Base-by-base conservation (phyloP, 1,140 invertebrate genomes). In the Trinorchestia longiramus region DNA sequence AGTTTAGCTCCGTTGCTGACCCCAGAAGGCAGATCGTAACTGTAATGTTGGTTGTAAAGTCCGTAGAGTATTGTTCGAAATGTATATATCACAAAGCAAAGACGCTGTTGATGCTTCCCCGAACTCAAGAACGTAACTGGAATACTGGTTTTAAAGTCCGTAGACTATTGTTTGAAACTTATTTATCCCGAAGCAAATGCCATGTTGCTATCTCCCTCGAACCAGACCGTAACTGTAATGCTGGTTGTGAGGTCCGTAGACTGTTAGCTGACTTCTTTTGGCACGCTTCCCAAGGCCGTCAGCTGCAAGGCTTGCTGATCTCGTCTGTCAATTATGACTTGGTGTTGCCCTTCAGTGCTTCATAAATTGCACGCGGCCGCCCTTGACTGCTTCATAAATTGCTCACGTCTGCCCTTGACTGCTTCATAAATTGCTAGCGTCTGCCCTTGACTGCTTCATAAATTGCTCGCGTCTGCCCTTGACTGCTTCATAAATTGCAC, bases 381-480 rank as follows among this genome's bases (percentile, higher is more conserved):
- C 23, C 44, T 44, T 47, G 47, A 94, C 92, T 94, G 92, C 47
- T 94, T 94, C n/a, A n/a, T n/a, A n/a, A n/a, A n/a, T n/a, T n/a
- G n/a, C n/a, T n/a, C n/a, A n/a, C n/a, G n/a, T n/a, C n/a, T n/a
- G n/a, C n/a, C n/a, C n/a, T n/a, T n/a, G n/a, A n/a, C n/a, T n/a
- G n/a, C n/a, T n/a, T n/a, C n/a, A n/a, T n/a, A n/a, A n/a, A n/a
- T n/a, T n/a, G n/a, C 45, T 44, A n/a, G 92, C 92, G 45, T 43
- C 43, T 47, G 40, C 43, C 23, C 44, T 44, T 47, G 47, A 94
- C 92, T 94, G 92, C 47, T 94, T 94, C n/a, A n/a, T n/a, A n/a
- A n/a, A n/a, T n/a, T n/a, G n/a, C n/a, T n/a, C n/a, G n/a, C n/a
- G n/a, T n/a, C n/a, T n/a, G n/a, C n/a, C n/a, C n/a, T n/a, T n/a